Conservation (phyloP, 2,888 invertebrate species). For the Luperina testacea region DNA sequence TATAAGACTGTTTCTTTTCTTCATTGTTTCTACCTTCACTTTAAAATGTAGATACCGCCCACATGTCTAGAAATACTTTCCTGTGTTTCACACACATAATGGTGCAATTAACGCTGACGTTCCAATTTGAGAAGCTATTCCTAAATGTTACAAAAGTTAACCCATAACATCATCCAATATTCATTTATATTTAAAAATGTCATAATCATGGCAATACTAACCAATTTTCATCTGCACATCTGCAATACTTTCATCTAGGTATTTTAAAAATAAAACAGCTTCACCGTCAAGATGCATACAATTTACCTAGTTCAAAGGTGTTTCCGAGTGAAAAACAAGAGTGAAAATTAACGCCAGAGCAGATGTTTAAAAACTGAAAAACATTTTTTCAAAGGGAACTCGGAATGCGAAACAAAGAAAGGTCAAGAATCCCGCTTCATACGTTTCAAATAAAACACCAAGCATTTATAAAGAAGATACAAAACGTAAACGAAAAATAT, state of each 20-base stretch:
- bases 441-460: constrained; percentile 48
- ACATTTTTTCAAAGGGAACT: constrained; percentile 44
- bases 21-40: neutral
- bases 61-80: neutral
- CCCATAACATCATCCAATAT: no score
- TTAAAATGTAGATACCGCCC: neutral
- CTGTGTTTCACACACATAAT: neutral
- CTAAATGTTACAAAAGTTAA: neutral
- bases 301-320: constrained; percentile 35
- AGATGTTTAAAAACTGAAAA: constrained; percentile 51
- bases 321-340: constrained; percentile 45
- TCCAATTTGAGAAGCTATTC: neutral
- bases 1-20: neutral
- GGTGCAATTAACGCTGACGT: neutral
- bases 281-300: constrained; percentile 1
- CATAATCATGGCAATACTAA: neutral
- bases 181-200: neutral
- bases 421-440: constrained; percentile 55
- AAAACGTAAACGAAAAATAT: constrained; percentile 13
- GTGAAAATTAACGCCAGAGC: constrained; percentile 45
- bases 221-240: no score
- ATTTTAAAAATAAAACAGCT: neutral
- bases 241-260: neutral
- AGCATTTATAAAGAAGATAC: constrained; percentile 28
- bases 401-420: constrained; percentile 49